Conservation (phyloP, 2,797 vertebrate genomes). For the Falco cherrug region DNA sequence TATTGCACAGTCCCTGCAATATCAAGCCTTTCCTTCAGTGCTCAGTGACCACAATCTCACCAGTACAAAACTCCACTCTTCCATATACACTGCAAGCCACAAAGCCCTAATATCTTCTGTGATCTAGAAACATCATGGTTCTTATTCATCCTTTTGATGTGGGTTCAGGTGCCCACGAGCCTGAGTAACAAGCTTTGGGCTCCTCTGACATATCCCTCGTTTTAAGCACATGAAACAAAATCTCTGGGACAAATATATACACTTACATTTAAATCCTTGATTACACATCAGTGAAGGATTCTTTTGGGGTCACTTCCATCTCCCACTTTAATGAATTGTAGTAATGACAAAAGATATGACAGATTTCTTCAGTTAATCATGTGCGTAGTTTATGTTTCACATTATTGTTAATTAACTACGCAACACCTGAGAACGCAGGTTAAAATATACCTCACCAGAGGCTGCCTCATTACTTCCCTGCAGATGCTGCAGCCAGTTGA, state of each 20-base stretch:
- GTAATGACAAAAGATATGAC: neutral
- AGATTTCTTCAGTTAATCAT: neutral
- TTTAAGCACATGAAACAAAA: neutral
- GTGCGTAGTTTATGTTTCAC: constrained; percentile 27
- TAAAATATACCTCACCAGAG: neutral
- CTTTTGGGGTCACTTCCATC: neutral
- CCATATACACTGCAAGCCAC: neutral
- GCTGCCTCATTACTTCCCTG: neutral
- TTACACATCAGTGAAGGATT: neutral
- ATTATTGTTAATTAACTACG: neutral
- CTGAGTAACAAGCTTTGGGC: neutral
- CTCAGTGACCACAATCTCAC: neutral
- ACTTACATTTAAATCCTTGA: neutral
- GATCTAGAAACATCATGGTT: neutral
- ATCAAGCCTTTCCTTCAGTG: neutral
- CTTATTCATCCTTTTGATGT: constrained; percentile 1
- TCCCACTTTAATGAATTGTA: neutral
- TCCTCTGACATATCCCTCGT: neutral
- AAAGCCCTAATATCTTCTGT: neutral
- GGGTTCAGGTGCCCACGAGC: neutral
- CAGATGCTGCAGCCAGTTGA: neutral
- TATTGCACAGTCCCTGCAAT: neutral
- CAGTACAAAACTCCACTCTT: neutral
- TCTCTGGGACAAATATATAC: neutral
- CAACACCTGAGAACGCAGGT: constrained; percentile 8